phyloP scores from a whole-genome alignment of 2,113 vertebrate species.

The Calidris pygmaea region DNA sequence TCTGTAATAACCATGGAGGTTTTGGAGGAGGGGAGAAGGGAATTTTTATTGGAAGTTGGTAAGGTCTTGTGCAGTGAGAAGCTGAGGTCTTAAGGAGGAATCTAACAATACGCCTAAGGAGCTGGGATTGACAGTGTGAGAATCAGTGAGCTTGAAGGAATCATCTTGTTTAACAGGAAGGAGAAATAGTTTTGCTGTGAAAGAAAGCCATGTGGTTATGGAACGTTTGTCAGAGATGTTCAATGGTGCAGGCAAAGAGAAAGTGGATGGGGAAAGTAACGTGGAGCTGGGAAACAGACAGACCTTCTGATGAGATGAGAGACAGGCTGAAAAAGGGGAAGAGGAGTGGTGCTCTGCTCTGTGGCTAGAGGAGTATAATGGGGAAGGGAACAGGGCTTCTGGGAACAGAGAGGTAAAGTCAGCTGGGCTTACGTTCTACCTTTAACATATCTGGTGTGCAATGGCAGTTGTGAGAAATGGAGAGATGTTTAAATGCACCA shows the following conservation, averaged over 20 bases:
- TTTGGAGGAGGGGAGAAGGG: not conserved
- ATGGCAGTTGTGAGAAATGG: not conserved
- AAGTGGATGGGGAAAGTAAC: not conserved
- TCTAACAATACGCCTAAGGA: not conserved
- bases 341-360: not conserved
- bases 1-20: not conserved
- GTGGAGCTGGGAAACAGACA: not conserved
- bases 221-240: not conserved
- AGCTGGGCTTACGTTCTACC: not conserved
- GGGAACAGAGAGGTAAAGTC: not conserved
- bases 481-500: not conserved
- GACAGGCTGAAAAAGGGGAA: not conserved
- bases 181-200: not conserved
- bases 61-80: not conserved
- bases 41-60: not conserved
- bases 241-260: not conserved
- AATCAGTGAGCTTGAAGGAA: not conserved
- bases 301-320: not conserved
- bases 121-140: not conserved
- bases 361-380: not conserved
- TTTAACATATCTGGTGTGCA: not conserved
- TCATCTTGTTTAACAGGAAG: not conserved
- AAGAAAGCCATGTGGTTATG: not conserved
- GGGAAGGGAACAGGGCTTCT: not conserved
- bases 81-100: not conserved